phyloP scores from a whole-genome alignment of 2,113 vertebrate species.

The Peucedramus taeniatus region DNA sequence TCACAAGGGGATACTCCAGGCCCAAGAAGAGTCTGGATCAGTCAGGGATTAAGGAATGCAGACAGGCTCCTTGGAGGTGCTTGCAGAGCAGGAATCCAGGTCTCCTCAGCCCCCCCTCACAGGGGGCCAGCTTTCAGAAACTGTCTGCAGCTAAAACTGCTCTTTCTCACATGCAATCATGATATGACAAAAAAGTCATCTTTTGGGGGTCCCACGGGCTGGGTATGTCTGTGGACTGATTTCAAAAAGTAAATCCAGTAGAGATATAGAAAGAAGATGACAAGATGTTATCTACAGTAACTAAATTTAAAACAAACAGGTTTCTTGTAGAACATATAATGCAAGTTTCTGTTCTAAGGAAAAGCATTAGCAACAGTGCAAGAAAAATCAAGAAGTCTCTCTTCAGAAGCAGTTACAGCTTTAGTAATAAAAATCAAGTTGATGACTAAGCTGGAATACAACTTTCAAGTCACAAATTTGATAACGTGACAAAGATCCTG shows the following conservation, averaged over 20 bases:
- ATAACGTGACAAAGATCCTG: neutral
- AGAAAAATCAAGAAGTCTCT: neutral
- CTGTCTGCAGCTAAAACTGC: neutral
- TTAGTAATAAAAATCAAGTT: neutral
- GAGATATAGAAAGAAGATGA: neutral
- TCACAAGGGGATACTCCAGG: neutral
- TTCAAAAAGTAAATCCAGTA: neutral
- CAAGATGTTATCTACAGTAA: neutral
- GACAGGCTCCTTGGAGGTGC: neutral
- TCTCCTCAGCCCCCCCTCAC: neutral
- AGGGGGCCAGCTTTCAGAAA: neutral
- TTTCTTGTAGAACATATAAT: neutral
- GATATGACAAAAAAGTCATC: accelerated
- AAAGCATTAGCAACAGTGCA: neutral
- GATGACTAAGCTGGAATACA: neutral
- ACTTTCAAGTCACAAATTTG: neutral
- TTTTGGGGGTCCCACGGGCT: neutral
- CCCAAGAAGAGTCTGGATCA: neutral
- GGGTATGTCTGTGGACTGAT: neutral
- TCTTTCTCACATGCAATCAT: neutral
- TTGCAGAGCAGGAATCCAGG: neutral
- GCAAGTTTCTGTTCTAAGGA: neutral
- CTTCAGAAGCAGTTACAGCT: neutral
- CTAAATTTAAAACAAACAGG: neutral
- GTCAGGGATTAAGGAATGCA: neutral